These are phyloP conservation scores for Heterotilapia buettikoferi DNA, from an alignment of 2,113 vertebrate species.

Conservation along the genomic window DNA sequence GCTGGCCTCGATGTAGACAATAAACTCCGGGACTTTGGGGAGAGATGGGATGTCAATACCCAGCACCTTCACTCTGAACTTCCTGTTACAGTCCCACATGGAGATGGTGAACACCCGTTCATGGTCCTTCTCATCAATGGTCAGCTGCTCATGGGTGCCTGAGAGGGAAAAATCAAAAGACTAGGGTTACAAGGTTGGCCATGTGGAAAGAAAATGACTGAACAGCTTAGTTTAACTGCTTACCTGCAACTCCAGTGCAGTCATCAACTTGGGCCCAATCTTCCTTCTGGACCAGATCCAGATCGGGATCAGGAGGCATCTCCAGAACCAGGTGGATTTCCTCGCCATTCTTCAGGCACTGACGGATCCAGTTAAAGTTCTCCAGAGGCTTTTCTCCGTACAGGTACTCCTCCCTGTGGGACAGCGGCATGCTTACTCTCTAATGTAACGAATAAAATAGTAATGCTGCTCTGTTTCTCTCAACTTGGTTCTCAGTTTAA, in stretches of 20 bases:
- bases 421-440: background rate
- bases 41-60: conserved; percentile 91
- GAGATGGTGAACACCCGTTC: conserved; percentile 97
- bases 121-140: conserved; percentile 93
- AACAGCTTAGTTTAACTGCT: background rate
- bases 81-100: conserved; percentile 95
- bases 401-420: conserved; percentile 85
- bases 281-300: conserved; percentile 87
- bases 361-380: conserved; percentile 92
- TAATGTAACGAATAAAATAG: background rate
- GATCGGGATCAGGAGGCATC: conserved; percentile 75
- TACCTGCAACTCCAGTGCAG: conserved; percentile 89
- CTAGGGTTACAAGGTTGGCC: background rate
- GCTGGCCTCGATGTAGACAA: conserved; percentile 90
- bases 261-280: conserved; percentile 97
- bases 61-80: conserved; percentile 91
- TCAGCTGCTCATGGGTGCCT: conserved; percentile 90
- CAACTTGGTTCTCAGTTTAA: background rate
- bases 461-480: background rate
- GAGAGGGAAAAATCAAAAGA: background rate
- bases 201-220: background rate
- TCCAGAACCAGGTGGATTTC: conserved; percentile 94
- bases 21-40: conserved; percentile 85
- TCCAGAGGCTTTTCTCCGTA: conserved; percentile 85
- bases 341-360: conserved; percentile 90